These are phyloP conservation scores for Urocolius indicus DNA, from an alignment of 2,113 vertebrate species.

Conservation along the genomic window DNA sequence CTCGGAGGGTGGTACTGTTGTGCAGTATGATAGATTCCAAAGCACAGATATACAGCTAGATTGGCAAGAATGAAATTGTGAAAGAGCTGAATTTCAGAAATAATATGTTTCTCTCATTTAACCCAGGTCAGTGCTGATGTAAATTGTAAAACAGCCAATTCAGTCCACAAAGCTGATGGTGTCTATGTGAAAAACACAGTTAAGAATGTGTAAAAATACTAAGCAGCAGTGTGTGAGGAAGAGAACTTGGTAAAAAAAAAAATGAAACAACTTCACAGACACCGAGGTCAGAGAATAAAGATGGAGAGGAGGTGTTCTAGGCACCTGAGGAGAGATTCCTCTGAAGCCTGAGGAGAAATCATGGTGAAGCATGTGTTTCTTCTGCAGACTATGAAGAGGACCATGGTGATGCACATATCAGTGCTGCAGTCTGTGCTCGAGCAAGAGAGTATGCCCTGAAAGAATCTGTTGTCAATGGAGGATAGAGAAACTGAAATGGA, in stretches of 20 bases:
- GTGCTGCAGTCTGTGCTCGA: background rate
- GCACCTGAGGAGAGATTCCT: background rate
- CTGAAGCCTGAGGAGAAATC: background rate
- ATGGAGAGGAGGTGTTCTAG: background rate
- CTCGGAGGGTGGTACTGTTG: background rate
- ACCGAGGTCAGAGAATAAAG: background rate
- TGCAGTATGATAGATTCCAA: background rate
- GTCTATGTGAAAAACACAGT: background rate
- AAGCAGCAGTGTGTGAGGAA: background rate
- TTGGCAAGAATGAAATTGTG: background rate
- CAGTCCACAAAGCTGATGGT: background rate
- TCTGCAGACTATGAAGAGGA: background rate
- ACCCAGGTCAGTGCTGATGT: background rate
- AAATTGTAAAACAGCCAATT: background rate
- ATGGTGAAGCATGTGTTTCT: background rate
- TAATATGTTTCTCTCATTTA: background rate
- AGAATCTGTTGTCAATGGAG: background rate
- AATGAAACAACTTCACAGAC: background rate
- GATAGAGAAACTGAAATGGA: background rate
- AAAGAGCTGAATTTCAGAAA: background rate
- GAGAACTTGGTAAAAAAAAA: background rate
- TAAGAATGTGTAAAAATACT: background rate
- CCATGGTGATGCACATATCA: accelerated
- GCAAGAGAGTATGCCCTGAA: background rate
- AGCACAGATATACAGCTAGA: background rate